phyloP scores from a whole-genome alignment of 2,797 vertebrate genomes.

The Mareca strepera region DNA sequence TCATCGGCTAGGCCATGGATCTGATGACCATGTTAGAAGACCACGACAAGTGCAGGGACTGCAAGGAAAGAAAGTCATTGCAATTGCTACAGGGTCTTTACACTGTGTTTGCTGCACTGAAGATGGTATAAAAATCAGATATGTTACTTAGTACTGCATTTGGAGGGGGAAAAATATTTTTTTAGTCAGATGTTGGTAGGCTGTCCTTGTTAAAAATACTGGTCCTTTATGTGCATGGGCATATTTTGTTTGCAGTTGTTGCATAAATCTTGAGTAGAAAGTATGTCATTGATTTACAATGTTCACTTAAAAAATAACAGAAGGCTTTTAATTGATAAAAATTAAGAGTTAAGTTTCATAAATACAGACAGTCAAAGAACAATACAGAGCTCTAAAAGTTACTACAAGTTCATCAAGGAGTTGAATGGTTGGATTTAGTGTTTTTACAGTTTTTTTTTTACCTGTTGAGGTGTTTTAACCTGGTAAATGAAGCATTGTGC shows the following conservation, averaged over 20 bases:
- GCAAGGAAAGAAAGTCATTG: constrained; percentile 98
- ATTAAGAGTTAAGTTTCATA: background rate
- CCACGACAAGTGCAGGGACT: constrained; percentile 97
- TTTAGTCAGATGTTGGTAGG: background rate
- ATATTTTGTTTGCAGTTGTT: background rate
- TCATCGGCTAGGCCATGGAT: constrained; percentile 95
- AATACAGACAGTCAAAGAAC: background rate
- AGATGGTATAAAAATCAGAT: constrained; percentile 84
- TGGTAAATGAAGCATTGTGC: background rate
- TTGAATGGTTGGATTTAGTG: background rate
- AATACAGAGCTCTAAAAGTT: background rate
- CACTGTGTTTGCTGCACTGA: constrained; percentile 99
- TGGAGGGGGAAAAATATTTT: background rate
- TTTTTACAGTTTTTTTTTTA: background rate
- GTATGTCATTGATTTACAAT: background rate
- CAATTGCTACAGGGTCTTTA: constrained; percentile 96
- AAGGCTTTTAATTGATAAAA: background rate
- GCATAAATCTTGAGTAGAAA: background rate
- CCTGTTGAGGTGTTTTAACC: background rate
- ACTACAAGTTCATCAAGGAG: background rate
- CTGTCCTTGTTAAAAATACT: background rate
- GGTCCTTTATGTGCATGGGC: background rate
- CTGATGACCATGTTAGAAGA: constrained; percentile 95
- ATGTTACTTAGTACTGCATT: background rate
- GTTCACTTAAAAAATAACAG: background rate